A percentile compares a stretch with the other conserved stretches of the same genome.
These are phyloP conservation scores for Epizoanthus illoricatus DNA, from an alignment of 92 coral and sea anemone species.

Conservation along the genomic window DNA sequence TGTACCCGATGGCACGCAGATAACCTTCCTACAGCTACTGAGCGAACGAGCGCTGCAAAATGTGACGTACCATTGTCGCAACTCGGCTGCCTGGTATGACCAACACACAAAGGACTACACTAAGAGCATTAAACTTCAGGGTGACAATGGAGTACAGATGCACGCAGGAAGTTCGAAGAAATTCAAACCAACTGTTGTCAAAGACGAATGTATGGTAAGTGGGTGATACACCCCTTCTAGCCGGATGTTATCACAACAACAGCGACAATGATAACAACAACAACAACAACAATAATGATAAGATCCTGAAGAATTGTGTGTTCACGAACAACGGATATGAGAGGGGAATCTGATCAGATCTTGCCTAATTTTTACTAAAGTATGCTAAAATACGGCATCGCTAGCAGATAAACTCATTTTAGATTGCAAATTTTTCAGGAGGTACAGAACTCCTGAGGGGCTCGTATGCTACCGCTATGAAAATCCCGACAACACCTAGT, in stretches of 20 bases:
- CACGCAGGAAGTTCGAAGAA: conserved; percentile 84
- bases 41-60: conserved; percentile 87
- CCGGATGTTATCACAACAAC: not conserved
- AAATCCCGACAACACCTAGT: too few species aligned
- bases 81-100: conserved; percentile 92
- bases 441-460: too few species aligned
- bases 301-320: too few species aligned
- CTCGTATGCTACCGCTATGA: too few species aligned
- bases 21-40: conserved; percentile 80
- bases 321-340: too few species aligned
- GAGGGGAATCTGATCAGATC: too few species aligned
- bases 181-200: conserved; percentile 77
- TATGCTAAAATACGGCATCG: too few species aligned
- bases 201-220: conserved; percentile 88
- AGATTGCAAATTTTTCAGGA: too few species aligned
- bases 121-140: conserved; percentile 78
- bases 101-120: conserved; percentile 56
- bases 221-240: not conserved
- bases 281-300: not conserved
- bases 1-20: conserved; percentile 73
- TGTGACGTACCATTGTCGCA: conserved; percentile 92
- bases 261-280: not conserved
- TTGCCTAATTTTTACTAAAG: too few species aligned
- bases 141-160: conserved; percentile 86
- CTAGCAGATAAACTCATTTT: too few species aligned